A percentile compares a stretch with the other conserved stretches of the same genome.
phyloP scores from a whole-genome alignment of 2,113 vertebrate genomes.

The Rhodinocichla rosea region DNA sequence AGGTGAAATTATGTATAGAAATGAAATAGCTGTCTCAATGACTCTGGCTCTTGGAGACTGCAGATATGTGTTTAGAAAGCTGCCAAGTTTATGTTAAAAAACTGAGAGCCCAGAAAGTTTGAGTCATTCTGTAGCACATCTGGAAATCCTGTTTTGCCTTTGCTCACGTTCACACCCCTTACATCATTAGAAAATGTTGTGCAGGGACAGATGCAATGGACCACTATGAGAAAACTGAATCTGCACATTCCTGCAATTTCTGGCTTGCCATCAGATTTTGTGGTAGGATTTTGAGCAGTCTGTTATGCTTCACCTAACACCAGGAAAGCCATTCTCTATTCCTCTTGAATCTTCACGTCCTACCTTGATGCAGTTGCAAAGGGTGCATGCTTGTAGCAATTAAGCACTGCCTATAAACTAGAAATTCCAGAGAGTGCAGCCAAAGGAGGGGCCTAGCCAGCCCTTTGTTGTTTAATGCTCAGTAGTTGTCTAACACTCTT shows the following conservation, averaged over 20 bases:
- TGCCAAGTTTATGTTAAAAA: slow-evolving; percentile 37
- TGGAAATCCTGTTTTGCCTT: slow-evolving; percentile 52
- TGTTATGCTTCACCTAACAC: background rate
- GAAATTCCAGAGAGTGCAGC: background rate
- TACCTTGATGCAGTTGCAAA: background rate
- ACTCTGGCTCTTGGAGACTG: background rate
- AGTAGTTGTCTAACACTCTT: background rate
- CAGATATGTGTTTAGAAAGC: background rate
- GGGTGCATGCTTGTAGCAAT: background rate
- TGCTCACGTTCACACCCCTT: slow-evolving; percentile 16
- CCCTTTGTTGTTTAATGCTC: background rate
- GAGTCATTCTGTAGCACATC: slow-evolving; percentile 42
- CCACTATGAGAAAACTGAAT: background rate
- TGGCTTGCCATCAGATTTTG: background rate
- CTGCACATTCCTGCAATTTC: background rate
- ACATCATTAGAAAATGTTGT: slow-evolving; percentile 7
- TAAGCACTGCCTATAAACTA: background rate
- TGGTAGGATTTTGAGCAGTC: background rate
- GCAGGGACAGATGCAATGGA: background rate
- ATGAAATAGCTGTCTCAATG: background rate
- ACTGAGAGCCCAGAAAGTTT: background rate
- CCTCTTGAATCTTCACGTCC: background rate
- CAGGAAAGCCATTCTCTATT: background rate
- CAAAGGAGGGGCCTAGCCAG: background rate
- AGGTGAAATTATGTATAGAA: background rate